These are phyloP conservation scores for Phyllotreta striolata DNA, from an alignment of 2,888 invertebrate species.

Conservation along the genomic window DNA sequence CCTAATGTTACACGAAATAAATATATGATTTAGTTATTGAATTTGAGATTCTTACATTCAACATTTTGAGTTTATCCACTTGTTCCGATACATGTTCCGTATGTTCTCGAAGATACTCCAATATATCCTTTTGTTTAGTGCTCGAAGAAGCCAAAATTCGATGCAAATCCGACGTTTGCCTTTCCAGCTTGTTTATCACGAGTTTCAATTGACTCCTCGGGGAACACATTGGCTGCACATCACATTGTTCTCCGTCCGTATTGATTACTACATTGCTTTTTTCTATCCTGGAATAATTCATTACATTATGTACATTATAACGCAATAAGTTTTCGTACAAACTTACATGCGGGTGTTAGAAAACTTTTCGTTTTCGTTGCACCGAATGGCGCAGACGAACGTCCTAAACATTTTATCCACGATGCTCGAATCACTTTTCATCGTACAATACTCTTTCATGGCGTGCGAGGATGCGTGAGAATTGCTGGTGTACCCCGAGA, in stretches of 20 bases:
- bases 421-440: conserved; percentile 36
- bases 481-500: conserved; percentile 66
- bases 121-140: conserved; percentile 62
- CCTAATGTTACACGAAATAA: neutral
- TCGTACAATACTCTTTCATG: conserved; percentile 70
- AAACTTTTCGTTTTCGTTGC: conserved; percentile 44
- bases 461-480: conserved; percentile 73
- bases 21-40: neutral
- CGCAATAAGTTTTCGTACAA: neutral
- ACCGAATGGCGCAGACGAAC: conserved; percentile 51
- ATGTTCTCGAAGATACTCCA: conserved; percentile 68
- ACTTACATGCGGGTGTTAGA: conserved; percentile 30
- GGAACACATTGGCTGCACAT: conserved; percentile 59
- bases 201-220: conserved; percentile 72
- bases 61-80: conserved; percentile 70
- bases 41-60: conserved; percentile 65
- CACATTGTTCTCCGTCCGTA: conserved; percentile 44
- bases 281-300: conserved; percentile 40
- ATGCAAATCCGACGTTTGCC: conserved; percentile 69
- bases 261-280: conserved; percentile 46
- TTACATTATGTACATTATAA: conserved; percentile 6
- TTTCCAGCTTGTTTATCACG: conserved; percentile 75
- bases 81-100: conserved; percentile 70
- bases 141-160: conserved; percentile 57
- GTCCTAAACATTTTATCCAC: conserved; percentile 49